Conservation (phyloP, 2,797 vertebrate genomes). For the Enteromius treurensis region DNA sequence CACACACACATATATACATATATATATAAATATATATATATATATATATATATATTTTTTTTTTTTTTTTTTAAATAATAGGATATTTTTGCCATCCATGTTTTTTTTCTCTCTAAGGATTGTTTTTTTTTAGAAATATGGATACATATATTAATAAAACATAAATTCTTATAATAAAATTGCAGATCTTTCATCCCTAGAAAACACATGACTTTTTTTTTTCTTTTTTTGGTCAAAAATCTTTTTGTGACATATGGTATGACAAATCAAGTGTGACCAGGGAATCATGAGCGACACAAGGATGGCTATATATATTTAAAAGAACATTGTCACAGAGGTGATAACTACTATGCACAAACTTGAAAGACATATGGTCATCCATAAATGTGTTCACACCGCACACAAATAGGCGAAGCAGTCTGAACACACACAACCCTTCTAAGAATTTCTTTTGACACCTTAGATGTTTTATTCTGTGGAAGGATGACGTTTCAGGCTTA, state of each 20-base stretch:
- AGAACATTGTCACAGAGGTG: neutral
- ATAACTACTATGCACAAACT: neutral
- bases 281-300: neutral
- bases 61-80: neutral
- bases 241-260: neutral
- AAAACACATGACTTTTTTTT: neutral
- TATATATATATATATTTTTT: neutral
- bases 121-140: neutral
- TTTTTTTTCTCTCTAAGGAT: neutral
- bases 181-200: neutral
- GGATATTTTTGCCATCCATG: neutral
- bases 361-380: neutral
- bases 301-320: neutral
- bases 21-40: neutral
- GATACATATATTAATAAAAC: neutral
- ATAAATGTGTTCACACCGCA: neutral
- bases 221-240: neutral
- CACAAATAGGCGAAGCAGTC: neutral
- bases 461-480: slow-evolving; percentile 11
- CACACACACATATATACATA: no score
- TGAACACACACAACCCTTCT: slow-evolving; percentile 13
- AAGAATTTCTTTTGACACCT: slow-evolving; percentile 17
- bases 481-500: slow-evolving; percentile 38
- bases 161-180: neutral
- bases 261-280: neutral